Evolutionary conservation across 1,140 invertebrate genomes (phyloP).

Genomic region (Sycophila sp.): DNA sequence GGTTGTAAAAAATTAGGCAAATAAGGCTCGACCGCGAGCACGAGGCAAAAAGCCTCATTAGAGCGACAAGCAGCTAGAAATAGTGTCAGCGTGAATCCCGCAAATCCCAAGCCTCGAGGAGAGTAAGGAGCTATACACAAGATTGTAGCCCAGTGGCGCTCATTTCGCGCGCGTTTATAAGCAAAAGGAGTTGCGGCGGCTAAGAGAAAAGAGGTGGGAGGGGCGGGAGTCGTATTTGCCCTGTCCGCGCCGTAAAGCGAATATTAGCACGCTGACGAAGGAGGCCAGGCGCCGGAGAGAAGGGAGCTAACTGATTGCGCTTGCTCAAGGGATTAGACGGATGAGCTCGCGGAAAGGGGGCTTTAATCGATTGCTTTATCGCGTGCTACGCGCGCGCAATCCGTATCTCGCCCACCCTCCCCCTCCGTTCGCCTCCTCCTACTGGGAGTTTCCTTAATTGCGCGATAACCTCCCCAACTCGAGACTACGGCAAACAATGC

Average conservation of each 20-base stretch:
- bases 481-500: constrained; percentile 33
- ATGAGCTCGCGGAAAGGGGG: constrained; percentile 38
- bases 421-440: constrained; percentile 25
- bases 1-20: no score
- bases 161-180: constrained; percentile 27
- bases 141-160: constrained; percentile 33
- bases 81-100: constrained; percentile 31
- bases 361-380: constrained; percentile 38
- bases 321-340: constrained; percentile 39
- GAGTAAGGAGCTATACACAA: not conserved
- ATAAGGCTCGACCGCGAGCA: not conserved
- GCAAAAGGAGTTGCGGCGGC: not conserved
- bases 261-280: constrained; percentile 34
- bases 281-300: not conserved
- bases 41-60: constrained; percentile 14
- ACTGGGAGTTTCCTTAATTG: constrained; percentile 35
- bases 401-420: constrained; percentile 26
- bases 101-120: constrained; percentile 17
- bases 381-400: constrained; percentile 30
- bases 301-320: constrained; percentile 37
- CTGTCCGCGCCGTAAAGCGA: constrained; percentile 29
- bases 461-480: constrained; percentile 30
- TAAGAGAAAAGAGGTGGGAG: no score
- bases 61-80: not conserved
- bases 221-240: constrained; percentile 32